Base-by-base conservation (phyloP, 2,113 vertebrate species). In the Benitochromis conjunctus region DNA sequence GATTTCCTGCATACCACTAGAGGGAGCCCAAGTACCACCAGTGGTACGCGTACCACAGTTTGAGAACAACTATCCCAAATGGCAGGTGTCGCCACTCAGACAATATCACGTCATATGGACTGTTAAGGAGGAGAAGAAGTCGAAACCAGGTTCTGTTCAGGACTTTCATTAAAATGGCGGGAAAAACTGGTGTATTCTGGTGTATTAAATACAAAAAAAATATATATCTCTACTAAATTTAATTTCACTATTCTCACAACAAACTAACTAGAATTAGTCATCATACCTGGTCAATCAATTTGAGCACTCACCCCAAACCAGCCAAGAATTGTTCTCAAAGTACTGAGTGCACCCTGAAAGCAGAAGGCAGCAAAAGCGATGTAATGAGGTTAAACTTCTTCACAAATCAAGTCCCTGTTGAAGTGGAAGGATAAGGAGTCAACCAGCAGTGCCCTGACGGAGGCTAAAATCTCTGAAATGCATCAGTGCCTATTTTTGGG, bases 401-500 rank as follows among this genome's bases (percentile, higher is more conserved):
- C 18, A 71, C 21, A 86, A 90, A 89, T 69, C 79, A 41, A 56
- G 86, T 26, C n/a, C 4, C 51, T 83, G 51, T 79, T 89, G 46
- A 86, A 89, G 78, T 58, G 80, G 56, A 74, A 64, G 53, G 60
- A 86, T 85, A 89, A 91, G 77, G 34, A 48, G 71, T 91, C 84
- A 82, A 62, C 9, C 58, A 79, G 69, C 60, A 29, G 36, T 29
- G 80, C 9, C 26, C 71, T 4, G 76, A 80, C 57, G 64, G 69
- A 82, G 78, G 36, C 58, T 81, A 26, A 84, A 86, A 77, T 66
- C 55, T 58, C 81, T 83, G 74, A 89, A 86, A 83, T 79, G 54
- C 85, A 80, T 80, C 80, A n/a, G 51, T 34, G 55, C 29, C 83
- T 87, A 86, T 88, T 91, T 88, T 69, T 83, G 82, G 83, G n/a